Conservation (phyloP, 2,888 invertebrate genomes). For the Heliconius aoede region DNA sequence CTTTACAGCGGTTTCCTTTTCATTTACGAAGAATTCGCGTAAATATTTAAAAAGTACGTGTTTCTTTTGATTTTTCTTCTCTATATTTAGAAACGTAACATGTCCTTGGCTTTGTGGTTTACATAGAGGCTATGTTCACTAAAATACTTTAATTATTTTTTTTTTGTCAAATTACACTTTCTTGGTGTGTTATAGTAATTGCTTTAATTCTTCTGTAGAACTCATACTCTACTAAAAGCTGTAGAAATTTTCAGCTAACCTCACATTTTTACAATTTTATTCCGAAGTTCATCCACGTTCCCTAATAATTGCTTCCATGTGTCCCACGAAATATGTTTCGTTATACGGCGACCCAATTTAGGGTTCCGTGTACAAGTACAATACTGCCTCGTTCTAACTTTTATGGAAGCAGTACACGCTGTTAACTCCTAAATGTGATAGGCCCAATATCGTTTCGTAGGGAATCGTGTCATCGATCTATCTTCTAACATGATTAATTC, state of each 20-base stretch:
- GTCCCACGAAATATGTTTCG: slow-evolving; percentile 12
- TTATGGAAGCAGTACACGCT: slow-evolving; percentile 64
- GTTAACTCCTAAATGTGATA: slow-evolving; percentile 65
- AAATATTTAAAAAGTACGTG: slow-evolving; percentile 21
- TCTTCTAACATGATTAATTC: slow-evolving; percentile 28
- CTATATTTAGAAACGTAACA: not conserved
- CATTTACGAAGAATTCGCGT: slow-evolving; percentile 10
- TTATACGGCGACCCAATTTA: slow-evolving; percentile 62
- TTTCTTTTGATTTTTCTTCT: not conserved
- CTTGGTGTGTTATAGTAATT: not conserved
- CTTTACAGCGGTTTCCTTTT: slow-evolving; percentile 31
- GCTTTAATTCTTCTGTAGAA: not conserved
- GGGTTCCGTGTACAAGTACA: slow-evolving; percentile 58
- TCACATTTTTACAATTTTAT: not conserved
- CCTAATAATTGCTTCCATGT: slow-evolving; percentile 26
- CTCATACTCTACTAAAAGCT: not conserved
- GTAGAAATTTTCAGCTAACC: not conserved
- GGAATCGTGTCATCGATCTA: slow-evolving; percentile 34
- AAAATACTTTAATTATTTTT: too few relatives aligned
- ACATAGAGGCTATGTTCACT: not conserved
- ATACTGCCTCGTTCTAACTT: slow-evolving; percentile 59
- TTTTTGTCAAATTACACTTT: too few relatives aligned
- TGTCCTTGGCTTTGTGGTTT: not conserved
- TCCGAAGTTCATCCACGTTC: not conserved
- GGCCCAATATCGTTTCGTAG: slow-evolving; percentile 52